These are phyloP conservation scores for Anabacerthia variegaticeps DNA, from an alignment of 2,797 vertebrate species.

Conservation along the genomic window DNA sequence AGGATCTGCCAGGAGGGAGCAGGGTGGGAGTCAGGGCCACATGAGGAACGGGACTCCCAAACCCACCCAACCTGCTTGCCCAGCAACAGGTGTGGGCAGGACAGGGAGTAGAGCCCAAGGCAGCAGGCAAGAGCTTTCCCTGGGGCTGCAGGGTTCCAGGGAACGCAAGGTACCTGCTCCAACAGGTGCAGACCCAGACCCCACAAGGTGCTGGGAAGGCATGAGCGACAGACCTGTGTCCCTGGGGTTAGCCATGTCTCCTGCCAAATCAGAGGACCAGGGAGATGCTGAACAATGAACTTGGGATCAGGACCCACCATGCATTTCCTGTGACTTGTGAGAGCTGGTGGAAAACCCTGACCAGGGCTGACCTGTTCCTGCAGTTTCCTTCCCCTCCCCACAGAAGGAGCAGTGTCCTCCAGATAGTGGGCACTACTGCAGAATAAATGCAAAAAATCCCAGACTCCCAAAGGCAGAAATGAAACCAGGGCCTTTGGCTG, in stretches of 20 bases:
- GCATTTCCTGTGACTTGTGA: accelerated
- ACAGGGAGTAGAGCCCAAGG: not conserved
- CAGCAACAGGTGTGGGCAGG: not conserved
- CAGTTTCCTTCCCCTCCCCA: not conserved
- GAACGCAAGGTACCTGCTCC: not conserved
- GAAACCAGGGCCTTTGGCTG: not conserved
- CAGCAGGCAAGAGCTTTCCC: not conserved
- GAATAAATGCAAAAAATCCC: not conserved
- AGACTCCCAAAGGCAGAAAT: not conserved
- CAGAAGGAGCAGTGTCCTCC: accelerated
- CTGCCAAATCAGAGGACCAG: accelerated
- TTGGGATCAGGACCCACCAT: not conserved
- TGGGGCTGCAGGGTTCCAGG: not conserved
- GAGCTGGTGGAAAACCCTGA: not conserved
- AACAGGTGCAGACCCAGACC: accelerated
- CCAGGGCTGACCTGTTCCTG: not conserved
- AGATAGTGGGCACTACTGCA: accelerated
- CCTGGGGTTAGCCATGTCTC: not conserved
- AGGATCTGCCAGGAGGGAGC: not conserved
- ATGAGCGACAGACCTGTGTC: not conserved
- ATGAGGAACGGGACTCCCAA: not conserved
- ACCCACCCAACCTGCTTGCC: not conserved
- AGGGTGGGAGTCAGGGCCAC: not conserved
- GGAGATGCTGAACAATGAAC: not conserved
- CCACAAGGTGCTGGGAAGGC: not conserved